Base-by-base conservation (phyloP, 1,140 invertebrate genomes). In the Achroia grisella region DNA sequence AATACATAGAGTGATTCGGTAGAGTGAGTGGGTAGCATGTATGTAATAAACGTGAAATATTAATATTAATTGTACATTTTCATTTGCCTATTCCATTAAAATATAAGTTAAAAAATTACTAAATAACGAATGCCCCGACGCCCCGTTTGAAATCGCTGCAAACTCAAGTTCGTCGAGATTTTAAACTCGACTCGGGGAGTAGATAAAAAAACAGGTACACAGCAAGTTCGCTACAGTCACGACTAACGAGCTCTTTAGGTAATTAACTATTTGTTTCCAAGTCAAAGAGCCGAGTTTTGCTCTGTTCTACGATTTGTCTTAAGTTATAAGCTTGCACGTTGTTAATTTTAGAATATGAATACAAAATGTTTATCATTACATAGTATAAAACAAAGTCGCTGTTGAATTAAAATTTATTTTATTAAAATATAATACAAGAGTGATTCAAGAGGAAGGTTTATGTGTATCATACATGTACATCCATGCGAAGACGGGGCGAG, bases 211-310 rank as follows among this genome's bases (percentile, higher is more conserved):
- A 48, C 52, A 47, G 39, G 11, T 10, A 29, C 37, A 44, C 50
- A 30, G 42, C 17, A 55, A 63, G 55, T 59, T 61, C 52, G 53
- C 48, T 69, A 76, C 65, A 71, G 71, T 73, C 60, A 44, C 36
- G 56, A 52, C 56, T 73, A 76, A 76, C 65, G 72, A 73, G 63
- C 70, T 70, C 70, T 71, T 56, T 56, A 47, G 48, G 55, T 71
- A 76, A 76, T 73, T 76, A 76, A 76, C 72, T 70, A 73, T 76
- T 76, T 73, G 70, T 73, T 76, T 61, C 63, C 29, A 58, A 73
- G 56, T 71, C 62, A 71, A 68, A 69, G 56, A 67, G 52, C 62
- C 47, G 60, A 53, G 53, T 56, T 63, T 47, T 43, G 56, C 46
- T 52, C 53, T 46, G 57, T 15, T 9, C 35, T 17, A 4, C 8